Conservation (phyloP, 2,113 vertebrate genomes). For the Pangasianodon hypophthalmus region DNA sequence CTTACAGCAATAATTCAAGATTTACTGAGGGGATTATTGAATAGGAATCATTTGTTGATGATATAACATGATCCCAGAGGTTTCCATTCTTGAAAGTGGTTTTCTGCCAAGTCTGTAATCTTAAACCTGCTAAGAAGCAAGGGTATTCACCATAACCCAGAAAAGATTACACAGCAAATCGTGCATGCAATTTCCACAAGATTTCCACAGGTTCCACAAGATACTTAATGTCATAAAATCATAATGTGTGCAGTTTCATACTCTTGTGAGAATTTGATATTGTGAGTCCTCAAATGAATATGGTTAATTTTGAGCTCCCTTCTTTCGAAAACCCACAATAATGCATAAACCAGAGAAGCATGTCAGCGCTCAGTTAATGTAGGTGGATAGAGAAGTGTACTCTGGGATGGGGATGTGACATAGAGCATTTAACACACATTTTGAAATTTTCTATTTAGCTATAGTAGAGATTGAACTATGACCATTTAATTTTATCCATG, state of each 20-base stretch:
- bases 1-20: not conserved
- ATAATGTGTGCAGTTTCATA: not conserved
- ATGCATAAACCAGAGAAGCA: not conserved
- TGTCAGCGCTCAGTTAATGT: not conserved
- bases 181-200: not conserved
- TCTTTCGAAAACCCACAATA: not conserved
- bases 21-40: not conserved
- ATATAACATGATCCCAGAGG: not conserved
- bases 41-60: not conserved
- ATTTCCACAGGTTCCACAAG: not conserved
- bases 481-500: not conserved
- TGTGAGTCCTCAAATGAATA: not conserved
- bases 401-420: not conserved
- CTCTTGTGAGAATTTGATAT: not conserved
- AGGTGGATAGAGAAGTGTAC: not conserved
- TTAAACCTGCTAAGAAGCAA: not conserved
- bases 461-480: not conserved
- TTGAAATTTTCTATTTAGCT: not conserved
- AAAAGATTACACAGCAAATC: not conserved
- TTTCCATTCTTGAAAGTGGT: not conserved
- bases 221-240: not conserved
- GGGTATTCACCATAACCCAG: not conserved
- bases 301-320: not conserved
- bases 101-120: not conserved
- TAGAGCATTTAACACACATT: not conserved